Evolutionary conservation across 2,113 vertebrate genomes (phyloP), one percentile per base, ranked within the genome.

Genomic region (Mastomys natalensis): DNA sequence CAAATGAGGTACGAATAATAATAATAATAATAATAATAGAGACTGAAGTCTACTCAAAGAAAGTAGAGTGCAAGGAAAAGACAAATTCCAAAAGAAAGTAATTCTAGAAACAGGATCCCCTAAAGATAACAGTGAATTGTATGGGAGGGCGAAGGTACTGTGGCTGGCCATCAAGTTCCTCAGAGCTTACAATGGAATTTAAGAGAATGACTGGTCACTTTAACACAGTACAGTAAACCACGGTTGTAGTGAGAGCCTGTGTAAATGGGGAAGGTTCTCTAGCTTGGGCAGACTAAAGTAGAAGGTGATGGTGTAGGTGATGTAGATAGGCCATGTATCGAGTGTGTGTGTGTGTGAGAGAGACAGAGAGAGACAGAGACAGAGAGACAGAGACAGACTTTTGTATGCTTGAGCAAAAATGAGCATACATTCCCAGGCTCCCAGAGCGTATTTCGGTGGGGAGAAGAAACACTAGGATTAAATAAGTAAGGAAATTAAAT

Each of bases 1-100:
- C 40, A 94, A 94, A 68, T 60, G 37, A 93, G 34, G 78, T 43
- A 89, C 11, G 19, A 60, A 21, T 21, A 7, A 21, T 60, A 7
- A 60, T 60, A 1, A 60, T 58, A 58, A 58, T 58, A 58, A 55
- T 55, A 90, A 4, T 96, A 92, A 34, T 11, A 86, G 53, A 97
- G 15, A 74, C 45, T 78, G 82, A 93, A 91, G 21, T 95, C 77
- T 60, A 90, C 73, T 70, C 53, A 58, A 91, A 80, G 55, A 7
- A 70, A 86, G 0, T 48, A 76, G 31, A 88, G 51, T 77, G 26
- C 78, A 93, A 34, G 51, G 29, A 92, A 96, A 93, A 95, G 88
- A 40, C 84, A 84, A 91, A 90, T 93, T 85, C 37, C 51, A 48
- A 48, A 82, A 87, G 86, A 45, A 17, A 93, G 7, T 73, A 78